phyloP scores from a whole-genome alignment of 1,140 invertebrate species.

The Drosophila ambigua region DNA sequence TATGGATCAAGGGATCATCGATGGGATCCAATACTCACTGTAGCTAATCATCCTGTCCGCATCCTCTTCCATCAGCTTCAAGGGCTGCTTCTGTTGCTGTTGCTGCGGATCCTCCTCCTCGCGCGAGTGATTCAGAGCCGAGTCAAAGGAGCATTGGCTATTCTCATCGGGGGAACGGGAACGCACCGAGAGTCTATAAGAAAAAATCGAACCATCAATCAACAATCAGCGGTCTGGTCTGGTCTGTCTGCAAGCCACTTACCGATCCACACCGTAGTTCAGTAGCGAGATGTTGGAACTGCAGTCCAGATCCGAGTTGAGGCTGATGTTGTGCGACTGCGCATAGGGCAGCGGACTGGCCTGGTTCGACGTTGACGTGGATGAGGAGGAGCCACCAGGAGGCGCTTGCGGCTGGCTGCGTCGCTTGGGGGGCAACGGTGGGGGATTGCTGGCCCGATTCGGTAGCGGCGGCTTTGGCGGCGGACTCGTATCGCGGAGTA shows the following conservation, averaged over 20 bases:
- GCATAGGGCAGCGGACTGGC: conserved; percentile 69
- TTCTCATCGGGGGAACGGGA: conserved; percentile 88
- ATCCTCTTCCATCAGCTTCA: conserved; percentile 42
- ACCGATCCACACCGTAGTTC: conserved; percentile 86
- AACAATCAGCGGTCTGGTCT: no score
- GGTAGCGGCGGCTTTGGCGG: conserved; percentile 95
- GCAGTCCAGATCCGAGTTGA: conserved; percentile 84
- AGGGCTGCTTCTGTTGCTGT: conserved; percentile 24
- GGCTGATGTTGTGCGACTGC: conserved; percentile 72
- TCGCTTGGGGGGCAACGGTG: conserved; percentile 91
- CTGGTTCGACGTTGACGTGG: conserved; percentile 55
- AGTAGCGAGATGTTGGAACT: conserved; percentile 84
- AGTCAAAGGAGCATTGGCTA: conserved; percentile 92
- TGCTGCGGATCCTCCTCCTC: conserved; percentile 87
- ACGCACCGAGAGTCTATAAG: conserved; percentile 85
- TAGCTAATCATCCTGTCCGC: conserved; percentile 64
- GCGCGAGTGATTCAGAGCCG: conserved; percentile 91
- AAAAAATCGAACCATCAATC: no score
- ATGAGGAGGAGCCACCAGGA: conserved; percentile 22
- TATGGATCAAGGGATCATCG: not conserved
- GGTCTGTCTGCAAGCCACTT: conserved; percentile 19
- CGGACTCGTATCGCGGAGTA: conserved; percentile 86
- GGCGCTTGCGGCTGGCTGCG: conserved; percentile 84
- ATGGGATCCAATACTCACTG: conserved; percentile 55
- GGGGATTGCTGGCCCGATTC: conserved; percentile 85